Base-by-base conservation (phyloP, 2,113 vertebrate species). In the Corynorhinus townsendii region DNA sequence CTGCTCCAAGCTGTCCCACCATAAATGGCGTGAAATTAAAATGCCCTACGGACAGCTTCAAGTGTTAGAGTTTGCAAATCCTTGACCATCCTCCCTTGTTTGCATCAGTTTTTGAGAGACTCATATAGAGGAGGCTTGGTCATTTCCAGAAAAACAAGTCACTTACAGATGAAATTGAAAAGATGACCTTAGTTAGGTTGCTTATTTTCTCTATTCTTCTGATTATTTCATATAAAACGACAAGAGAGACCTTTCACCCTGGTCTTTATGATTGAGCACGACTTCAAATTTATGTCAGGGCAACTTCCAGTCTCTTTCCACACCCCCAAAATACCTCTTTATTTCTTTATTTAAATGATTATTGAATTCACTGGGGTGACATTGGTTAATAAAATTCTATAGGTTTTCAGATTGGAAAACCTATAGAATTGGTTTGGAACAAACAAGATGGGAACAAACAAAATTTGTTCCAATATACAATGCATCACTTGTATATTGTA, bases 211-310 rank as follows among this genome's bases (percentile, higher is more conserved):
- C 68, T 88, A 3, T 75, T 77, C 71, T 88, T 66, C 35, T 75
- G 11, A 47, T 49, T 77, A 35, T 79, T 73, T 77, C 24, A 28
- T 76, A n/a, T 56, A 49, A 76, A 93, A 95, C 24, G 43, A 80
- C 24, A 88, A 71, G 40, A 54, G 8, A 86, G 40, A 38, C 2
- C 20, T 82, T 93, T 73, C 16, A 28, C 24, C 59, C 12, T 69
- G 12, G 69, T 52, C 9, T 89, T 68, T 83, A 49, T 38, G 56
- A 45, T 59, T 95, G 59, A 87, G 17, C 12, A 11, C n/a, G n/a
- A 68, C 47, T 95, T 93, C 95, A 96, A 89, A 68, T 80, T 72
- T 45, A 68, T 54, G 33, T 54, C 56, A 71, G 22, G 10, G 82
- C 16, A 19, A 43, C 33, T 33, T 79, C 69, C 9, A 64, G 38